Percentiles rank a stretch among this genome's conserved stretches.
These are phyloP conservation scores for Pentalonia nigronervosa DNA, from an alignment of 1,140 invertebrate species.

Conservation along the genomic window DNA sequence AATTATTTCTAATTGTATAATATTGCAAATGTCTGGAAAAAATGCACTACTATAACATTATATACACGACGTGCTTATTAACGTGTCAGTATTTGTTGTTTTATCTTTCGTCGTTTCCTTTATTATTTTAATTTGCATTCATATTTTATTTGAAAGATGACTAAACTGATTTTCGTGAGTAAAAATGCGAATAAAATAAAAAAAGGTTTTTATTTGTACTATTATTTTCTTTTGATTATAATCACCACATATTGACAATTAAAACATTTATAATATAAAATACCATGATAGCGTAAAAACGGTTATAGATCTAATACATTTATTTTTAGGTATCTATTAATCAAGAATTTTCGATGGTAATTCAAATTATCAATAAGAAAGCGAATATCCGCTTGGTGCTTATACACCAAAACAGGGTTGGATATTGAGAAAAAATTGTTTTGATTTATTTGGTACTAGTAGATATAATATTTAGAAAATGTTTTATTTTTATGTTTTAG, in stretches of 20 bases:
- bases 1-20: slow-evolving; percentile 45
- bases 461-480: too few species aligned
- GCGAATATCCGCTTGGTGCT: not conserved
- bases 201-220: not conserved
- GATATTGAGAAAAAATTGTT: too few species aligned
- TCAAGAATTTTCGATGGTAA: not conserved
- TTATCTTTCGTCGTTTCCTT: not conserved
- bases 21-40: not conserved
- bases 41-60: not conserved
- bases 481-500: too few species aligned
- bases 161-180: not conserved
- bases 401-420: too few species aligned
- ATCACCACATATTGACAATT: not conserved
- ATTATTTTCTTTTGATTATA: not conserved
- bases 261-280: not conserved
- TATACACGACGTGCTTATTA: slow-evolving; percentile 26
- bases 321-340: too few species aligned
- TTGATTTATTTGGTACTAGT: too few species aligned
- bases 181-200: not conserved
- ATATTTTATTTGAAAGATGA: not conserved
- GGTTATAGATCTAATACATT: not conserved
- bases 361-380: not conserved
- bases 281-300: not conserved
- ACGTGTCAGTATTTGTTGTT: not conserved
- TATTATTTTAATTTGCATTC: not conserved